A percentile compares a stretch with the other conserved stretches of the same genome.
phyloP scores from a whole-genome alignment of 2,888 invertebrate genomes.

The Caenorhabditis sp. region DNA sequence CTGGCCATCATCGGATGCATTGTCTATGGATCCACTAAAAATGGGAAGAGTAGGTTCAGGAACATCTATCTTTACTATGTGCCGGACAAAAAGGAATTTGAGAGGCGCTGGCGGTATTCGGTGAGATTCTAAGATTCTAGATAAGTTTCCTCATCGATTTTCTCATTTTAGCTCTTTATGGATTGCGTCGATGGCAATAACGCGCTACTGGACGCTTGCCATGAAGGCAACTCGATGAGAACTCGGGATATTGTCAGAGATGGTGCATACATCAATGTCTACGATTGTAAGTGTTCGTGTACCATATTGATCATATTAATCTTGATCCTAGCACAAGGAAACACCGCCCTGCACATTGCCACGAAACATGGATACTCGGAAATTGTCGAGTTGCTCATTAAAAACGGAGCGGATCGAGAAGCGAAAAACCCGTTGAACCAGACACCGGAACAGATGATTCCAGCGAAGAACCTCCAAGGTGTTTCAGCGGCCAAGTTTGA shows the following conservation, averaged over 20 bases:
- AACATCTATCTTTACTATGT: neutral
- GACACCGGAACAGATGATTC: conserved; percentile 34
- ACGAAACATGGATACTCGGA: conserved; percentile 16
- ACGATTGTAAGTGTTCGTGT: neutral
- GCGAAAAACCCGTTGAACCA: conserved; percentile 24
- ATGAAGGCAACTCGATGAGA: neutral
- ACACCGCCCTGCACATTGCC: conserved; percentile 44
- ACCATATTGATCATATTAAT: neutral
- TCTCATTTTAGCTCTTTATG: neutral
- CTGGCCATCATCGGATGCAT: too few relatives aligned
- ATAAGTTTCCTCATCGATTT: too few relatives aligned
- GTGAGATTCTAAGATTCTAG: neutral
- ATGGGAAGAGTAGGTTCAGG: neutral
- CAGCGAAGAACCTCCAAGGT: neutral
- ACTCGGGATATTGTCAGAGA: neutral
- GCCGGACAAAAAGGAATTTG: neutral
- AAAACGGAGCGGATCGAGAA: conserved; percentile 38
- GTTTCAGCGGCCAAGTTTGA: too few relatives aligned
- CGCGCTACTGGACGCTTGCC: neutral
- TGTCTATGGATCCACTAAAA: conserved; percentile 4
- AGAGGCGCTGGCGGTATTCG: conserved; percentile 5
- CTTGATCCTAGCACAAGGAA: conserved; percentile 5
- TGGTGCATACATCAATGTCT: neutral
- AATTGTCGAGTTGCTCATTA: conserved; percentile 36
- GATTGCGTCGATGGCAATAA: neutral